A percentile compares a stretch with the other conserved stretches of the same genome.
These are phyloP conservation scores for Pasiphila rectangulata DNA, from an alignment of 2,888 invertebrate genomes.

Conservation along the genomic window DNA sequence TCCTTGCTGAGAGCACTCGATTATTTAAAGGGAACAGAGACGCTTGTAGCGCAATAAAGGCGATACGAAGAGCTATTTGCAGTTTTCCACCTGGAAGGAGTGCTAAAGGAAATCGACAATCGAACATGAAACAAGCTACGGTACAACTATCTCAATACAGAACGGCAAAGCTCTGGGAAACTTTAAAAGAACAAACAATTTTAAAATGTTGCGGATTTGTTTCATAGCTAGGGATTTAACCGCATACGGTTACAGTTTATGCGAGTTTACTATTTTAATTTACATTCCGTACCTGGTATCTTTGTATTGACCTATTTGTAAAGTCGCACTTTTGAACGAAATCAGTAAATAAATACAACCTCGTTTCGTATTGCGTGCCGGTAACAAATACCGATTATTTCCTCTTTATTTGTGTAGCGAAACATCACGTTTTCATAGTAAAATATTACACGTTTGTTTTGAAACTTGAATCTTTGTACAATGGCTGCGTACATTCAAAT, in stretches of 20 bases:
- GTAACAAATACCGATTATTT: constrained; percentile 21
- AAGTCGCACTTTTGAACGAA: neutral
- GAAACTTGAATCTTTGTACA: constrained; percentile 45
- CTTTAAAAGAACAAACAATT: constrained; percentile 5
- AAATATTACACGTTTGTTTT: constrained; percentile 47
- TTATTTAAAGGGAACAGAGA: constrained; percentile 57
- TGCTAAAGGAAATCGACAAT: constrained; percentile 50
- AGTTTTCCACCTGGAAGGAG: constrained; percentile 42
- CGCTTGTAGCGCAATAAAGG: constrained; percentile 46
- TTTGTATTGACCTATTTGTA: too few species aligned
- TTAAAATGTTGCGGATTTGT: constrained; percentile 11
- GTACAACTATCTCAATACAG: constrained; percentile 1
- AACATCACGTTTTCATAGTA: constrained; percentile 55
- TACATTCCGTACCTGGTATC: neutral
- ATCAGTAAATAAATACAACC: constrained; percentile 8
- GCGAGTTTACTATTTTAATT: constrained; percentile 1
- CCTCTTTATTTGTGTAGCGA: constrained; percentile 31
- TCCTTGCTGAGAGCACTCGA: constrained; percentile 43
- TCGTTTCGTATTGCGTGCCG: constrained; percentile 16
- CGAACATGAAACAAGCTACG: constrained; percentile 25
- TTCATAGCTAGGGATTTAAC: constrained; percentile 4
- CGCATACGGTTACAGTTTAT: constrained; percentile 8
- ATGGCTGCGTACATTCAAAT: constrained; percentile 37
- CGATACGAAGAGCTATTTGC: constrained; percentile 52
- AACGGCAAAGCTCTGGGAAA: neutral